These are phyloP conservation scores for Drosophila mimetica DNA, from an alignment of 2,888 invertebrate species.

Conservation along the genomic window DNA sequence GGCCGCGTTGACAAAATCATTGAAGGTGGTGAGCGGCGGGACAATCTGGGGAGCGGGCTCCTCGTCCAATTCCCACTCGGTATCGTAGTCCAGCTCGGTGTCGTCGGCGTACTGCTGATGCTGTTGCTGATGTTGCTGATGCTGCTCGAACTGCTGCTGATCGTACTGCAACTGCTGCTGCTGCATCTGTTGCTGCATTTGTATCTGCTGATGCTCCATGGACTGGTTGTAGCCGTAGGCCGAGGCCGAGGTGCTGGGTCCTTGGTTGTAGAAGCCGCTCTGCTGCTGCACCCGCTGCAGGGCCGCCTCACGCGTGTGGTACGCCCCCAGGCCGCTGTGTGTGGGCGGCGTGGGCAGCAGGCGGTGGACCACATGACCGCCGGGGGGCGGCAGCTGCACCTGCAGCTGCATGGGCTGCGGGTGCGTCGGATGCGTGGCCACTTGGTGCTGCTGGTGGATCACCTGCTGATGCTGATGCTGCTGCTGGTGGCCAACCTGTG, in stretches of 20 bases:
- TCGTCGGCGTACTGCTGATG: constrained; percentile 5
- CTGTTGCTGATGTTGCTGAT: neutral
- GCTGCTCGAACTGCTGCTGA: neutral
- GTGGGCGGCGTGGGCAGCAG: constrained; percentile 74
- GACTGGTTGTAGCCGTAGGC: constrained; percentile 9
- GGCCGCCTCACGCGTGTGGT: constrained; percentile 74
- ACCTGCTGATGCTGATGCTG: constrained; percentile 39
- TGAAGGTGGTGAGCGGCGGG: constrained; percentile 37
- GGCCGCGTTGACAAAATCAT: constrained; percentile 52
- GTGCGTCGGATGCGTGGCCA: constrained; percentile 55
- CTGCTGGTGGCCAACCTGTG: constrained; percentile 43
- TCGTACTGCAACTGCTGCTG: constrained; percentile 21
- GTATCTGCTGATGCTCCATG: constrained; percentile 17
- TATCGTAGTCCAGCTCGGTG: constrained; percentile 6
- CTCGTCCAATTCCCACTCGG: constrained; percentile 14
- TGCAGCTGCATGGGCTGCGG: constrained; percentile 36
- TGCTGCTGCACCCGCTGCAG: constrained; percentile 79
- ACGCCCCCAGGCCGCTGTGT: constrained; percentile 65
- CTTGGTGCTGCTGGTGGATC: constrained; percentile 53
- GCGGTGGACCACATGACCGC: constrained; percentile 60
- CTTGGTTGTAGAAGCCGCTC: constrained; percentile 59
- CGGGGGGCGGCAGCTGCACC: constrained; percentile 19
- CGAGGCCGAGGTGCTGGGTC: constrained; percentile 12
- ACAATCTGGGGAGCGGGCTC: neutral
- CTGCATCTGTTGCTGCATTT: constrained; percentile 17